Base-by-base conservation (phyloP, 2,797 vertebrate species). In the Acanthopagrus latus region DNA sequence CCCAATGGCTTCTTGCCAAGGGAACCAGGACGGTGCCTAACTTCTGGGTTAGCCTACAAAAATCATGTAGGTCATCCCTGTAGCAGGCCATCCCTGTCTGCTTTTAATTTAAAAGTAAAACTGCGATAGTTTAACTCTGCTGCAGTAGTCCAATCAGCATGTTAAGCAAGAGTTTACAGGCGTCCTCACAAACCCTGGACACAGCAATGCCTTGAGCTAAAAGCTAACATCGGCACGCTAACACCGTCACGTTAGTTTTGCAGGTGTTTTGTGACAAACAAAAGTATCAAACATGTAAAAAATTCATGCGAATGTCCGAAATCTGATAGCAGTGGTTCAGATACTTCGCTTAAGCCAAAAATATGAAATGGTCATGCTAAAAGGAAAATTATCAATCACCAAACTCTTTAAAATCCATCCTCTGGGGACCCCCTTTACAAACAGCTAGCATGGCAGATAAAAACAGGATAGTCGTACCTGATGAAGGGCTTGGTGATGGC, bases 401-500 rank as follows among this genome's bases (percentile, higher is more conserved):
- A 0, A 21, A 20, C 9, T 25, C 4, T 21, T 57, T 13, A 18
- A 58, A 3, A 13, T 47, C 6, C 12, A 38, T 59, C 47, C 7
- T 25, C 10, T 13, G 7, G 10, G 1, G n/a, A 29, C 18, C 38
- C 38, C 33, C 16, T 64, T 25, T 46, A 20, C 16, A 44, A 18
- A 23, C 1, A 50, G 2, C 2, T n/a, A 16, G 47, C n/a, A 23
- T 18, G 44, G 17, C 29, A 44, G 56, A 14, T 13, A 17, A 13
- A 27, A 33, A 29, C 4, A 1, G n/a, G 20, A 33, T 44, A 0
- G 1, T 78, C 74, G 51, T 96, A 99, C 98, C 98, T 99, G 96
- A 99, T 99, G 93, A 99, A 99, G 82, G 98, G 98, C 80, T 96
- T 96, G 72, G 97, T 99, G 62, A 99, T 94, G 73, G 97, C 96